Evolutionary conservation across 1,140 invertebrate genomes (phyloP), one percentile per base, ranked within the genome.

Genomic region (Platyscapa corneri): DNA sequence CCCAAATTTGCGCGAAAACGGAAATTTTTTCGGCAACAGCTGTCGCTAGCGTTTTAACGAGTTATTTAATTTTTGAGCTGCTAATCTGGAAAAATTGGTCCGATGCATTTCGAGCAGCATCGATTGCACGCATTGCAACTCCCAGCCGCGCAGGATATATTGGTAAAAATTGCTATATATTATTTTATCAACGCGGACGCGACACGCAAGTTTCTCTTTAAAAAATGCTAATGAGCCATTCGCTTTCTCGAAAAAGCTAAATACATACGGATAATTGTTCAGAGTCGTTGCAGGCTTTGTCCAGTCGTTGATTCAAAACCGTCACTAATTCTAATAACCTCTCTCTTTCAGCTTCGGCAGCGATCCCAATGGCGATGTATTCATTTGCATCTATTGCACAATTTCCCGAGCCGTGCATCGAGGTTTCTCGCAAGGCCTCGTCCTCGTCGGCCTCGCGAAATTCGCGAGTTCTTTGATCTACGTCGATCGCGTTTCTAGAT

Each of bases 321-420:
- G 93, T 90, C 18, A 94, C 91, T 6, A 95, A 87, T 64, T 95
- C 92, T 86, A 95, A 87, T 14, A 95, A 87, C 67, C 94, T 90
- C 82, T 94, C 89, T 74, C 94, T 93, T 87, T 95, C 95, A 49
- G 93, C 93, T 90, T 95, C 94, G 3, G 95, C 89, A 14, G 93
- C 92, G 82, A 93, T 89, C 34, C 93, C 86, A 56, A 94, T 87
- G 49, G 91, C 91, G 10, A 92, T 89, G 60, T 90, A 90, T 78
- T 92, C 92, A 87, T 92, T 91, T 18, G 90, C 88, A 75, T 91
- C 87, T 32, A 30, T 75, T 0, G 37, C 56, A 16, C 30, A 80
- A 42, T 14, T 74, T 20, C 72, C 32, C 5, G 85, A 74, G 18
- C 65, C 75, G 0, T 49, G 37, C 3, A 34, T 42, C 23, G 42